phyloP scores from a whole-genome alignment of 92 coral and sea anemone species.

The Bergia sp. region DNA sequence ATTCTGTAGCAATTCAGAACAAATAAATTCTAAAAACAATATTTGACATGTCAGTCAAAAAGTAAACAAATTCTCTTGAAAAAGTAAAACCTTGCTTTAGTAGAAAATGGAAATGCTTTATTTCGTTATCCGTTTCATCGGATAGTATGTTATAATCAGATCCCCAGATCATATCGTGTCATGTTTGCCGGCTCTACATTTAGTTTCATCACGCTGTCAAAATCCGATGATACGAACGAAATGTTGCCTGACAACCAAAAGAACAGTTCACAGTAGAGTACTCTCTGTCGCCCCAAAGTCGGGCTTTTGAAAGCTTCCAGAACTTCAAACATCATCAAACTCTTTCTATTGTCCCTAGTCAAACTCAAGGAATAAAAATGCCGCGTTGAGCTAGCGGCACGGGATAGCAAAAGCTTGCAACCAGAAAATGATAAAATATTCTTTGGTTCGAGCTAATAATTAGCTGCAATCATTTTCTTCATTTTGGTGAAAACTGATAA shows the following conservation, averaged over 20 bases:
- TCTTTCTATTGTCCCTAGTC: slow-evolving; percentile 3
- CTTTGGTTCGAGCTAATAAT: background rate
- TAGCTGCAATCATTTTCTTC: background rate
- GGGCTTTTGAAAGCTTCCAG: background rate
- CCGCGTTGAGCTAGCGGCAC: background rate
- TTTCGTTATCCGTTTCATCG: background rate
- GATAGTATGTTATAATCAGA: background rate
- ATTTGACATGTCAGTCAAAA: too few species aligned
- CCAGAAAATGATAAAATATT: too few species aligned
- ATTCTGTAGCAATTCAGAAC: too few species aligned
- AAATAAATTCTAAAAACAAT: too few species aligned
- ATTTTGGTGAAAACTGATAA: background rate
- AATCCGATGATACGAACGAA: background rate
- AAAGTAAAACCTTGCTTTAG: too few species aligned
- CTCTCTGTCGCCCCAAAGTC: slow-evolving; percentile 5
- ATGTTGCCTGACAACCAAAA: background rate
- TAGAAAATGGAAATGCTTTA: too few species aligned
- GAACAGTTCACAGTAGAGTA: background rate
- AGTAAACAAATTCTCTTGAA: too few species aligned
- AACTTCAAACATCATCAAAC: slow-evolving; percentile 14
- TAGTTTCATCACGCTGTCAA: background rate
- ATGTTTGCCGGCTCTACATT: too few species aligned
- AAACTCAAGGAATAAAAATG: background rate
- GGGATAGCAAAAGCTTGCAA: background rate
- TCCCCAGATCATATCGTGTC: too few species aligned